Conservation (phyloP, 1,140 invertebrate genomes). For the Cecropterus lyciades region DNA sequence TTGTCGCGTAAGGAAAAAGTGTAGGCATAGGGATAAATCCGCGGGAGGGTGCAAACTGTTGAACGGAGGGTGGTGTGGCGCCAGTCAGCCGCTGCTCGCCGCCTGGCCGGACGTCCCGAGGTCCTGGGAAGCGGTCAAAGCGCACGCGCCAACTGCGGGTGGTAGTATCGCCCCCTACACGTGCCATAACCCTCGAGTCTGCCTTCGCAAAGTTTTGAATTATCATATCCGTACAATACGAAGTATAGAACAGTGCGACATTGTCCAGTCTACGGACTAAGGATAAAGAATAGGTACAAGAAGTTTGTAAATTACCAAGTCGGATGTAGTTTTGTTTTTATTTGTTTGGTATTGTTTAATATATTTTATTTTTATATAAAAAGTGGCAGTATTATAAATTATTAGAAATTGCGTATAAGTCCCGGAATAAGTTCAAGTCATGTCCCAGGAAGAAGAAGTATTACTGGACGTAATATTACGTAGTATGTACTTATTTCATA, state of each 20-base stretch:
- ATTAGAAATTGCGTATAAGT: too few species aligned
- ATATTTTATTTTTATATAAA: background rate
- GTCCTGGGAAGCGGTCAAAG: conserved; percentile 30
- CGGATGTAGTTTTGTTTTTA: too few species aligned
- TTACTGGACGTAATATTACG: too few species aligned
- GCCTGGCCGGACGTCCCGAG: conserved; percentile 52
- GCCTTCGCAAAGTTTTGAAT: conserved; percentile 18
- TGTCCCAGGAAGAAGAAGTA: too few species aligned
- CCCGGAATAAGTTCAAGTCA: too few species aligned
- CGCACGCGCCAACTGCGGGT: conserved; percentile 17
- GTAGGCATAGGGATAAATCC: conserved; percentile 48
- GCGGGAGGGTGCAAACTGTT: conserved; percentile 76
- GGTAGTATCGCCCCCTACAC: conserved; percentile 1
- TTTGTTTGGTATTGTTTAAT: background rate
- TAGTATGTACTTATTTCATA: too few species aligned
- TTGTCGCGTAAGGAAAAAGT: conserved; percentile 23
- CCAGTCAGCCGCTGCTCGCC: conserved; percentile 67
- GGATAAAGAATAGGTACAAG: conserved; percentile 5
- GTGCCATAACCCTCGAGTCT: background rate
- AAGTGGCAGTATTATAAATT: background rate
- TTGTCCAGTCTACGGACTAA: conserved; percentile 1
- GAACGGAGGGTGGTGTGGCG: conserved; percentile 69
- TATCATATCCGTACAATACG: background rate
- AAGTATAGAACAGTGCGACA: conserved; percentile 1
- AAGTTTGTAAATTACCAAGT: background rate